Evolutionary conservation across 2,888 invertebrate genomes (phyloP), one percentile per base, ranked within the genome.

Genomic region (Leucoptera coffeella): DNA sequence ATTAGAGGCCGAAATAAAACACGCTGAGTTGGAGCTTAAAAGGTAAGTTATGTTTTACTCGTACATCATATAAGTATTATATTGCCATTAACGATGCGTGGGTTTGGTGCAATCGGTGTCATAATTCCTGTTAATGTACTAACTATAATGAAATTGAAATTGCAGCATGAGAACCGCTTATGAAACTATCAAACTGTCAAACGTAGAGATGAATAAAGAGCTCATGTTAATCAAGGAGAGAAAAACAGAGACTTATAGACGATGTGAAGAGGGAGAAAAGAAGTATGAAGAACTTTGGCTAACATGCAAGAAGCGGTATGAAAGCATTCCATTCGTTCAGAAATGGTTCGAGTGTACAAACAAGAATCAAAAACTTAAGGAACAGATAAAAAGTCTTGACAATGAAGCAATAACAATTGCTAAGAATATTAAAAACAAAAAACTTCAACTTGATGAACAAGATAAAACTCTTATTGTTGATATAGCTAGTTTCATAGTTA

Each of bases 201-300:
- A 55, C 30, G 40, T 57, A 3, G 59, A 65, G 29, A 38, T 56
- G 3, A 49, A 43, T 37, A 61, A 54, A 33, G 53, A 60, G 25
- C 40, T 39, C 23, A 35, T 60, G 9, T 20, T 61, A 19, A 38
- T 47, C 8, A 50, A 53, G 41, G 50, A 51, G 28, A 43, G 37
- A 4, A 53, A 48, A 27, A 19, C 17, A 4, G 45, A 52, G 29
- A 38, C 51, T 9, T 31, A 31, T 10, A 47, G 54, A 29, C 45
- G 50, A 22, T 40, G 52, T 3, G 35, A 40, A 14, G 37, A 33
- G 5, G 51, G 51, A 7, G 49, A 50, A 35, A 50, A 47, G 23
- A 60, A 52, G 36, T 60, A 61, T 34, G 58, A 65, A 36, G 37
- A 45, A 2, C 28, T 56, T 10, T 64, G 67, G 65, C 12, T 42